These are phyloP conservation scores for Acrobasis suavella DNA, from an alignment of 2,888 invertebrate species.

Conservation along the genomic window DNA sequence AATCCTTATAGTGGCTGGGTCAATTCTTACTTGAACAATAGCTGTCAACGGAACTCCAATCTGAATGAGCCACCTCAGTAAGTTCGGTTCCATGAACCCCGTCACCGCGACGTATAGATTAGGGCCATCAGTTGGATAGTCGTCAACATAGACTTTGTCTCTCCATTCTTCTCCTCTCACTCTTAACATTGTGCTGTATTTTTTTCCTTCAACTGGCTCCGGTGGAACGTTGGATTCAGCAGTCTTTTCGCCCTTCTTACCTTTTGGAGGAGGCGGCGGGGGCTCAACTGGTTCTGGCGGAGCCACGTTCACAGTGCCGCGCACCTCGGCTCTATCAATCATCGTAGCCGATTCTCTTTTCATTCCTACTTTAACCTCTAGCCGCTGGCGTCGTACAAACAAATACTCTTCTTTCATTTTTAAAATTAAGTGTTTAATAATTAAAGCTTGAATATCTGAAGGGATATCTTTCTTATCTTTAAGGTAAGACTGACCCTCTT, in stretches of 20 bases:
- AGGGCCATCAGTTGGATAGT: constrained; percentile 78
- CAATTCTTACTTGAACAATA: constrained; percentile 68
- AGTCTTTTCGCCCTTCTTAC: constrained; percentile 49
- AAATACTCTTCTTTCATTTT: constrained; percentile 74
- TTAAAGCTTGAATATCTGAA: constrained; percentile 62
- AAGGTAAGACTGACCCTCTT: constrained; percentile 65
- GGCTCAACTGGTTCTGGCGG: constrained; percentile 39
- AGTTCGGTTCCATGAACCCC: constrained; percentile 69
- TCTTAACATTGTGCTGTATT: constrained; percentile 73
- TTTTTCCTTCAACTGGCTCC: constrained; percentile 59
- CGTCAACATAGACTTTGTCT: constrained; percentile 77
- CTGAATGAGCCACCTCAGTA: constrained; percentile 56
- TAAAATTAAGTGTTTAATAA: constrained; percentile 70
- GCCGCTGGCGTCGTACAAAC: constrained; percentile 62
- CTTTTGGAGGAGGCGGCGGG: constrained; percentile 40
- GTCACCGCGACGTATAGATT: constrained; percentile 79
- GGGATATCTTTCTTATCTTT: constrained; percentile 71
- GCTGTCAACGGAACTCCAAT: constrained; percentile 67
- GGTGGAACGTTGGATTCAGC: constrained; percentile 32
- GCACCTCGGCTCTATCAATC: constrained; percentile 60
- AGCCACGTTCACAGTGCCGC: constrained; percentile 53
- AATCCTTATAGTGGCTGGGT: constrained; percentile 44
- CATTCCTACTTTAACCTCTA: constrained; percentile 66
- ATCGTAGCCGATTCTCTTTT: constrained; percentile 64
- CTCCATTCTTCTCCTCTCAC: constrained; percentile 81